These are phyloP conservation scores for Oreochromis spilurus DNA, from an alignment of 2,113 vertebrate species.

Conservation along the genomic window DNA sequence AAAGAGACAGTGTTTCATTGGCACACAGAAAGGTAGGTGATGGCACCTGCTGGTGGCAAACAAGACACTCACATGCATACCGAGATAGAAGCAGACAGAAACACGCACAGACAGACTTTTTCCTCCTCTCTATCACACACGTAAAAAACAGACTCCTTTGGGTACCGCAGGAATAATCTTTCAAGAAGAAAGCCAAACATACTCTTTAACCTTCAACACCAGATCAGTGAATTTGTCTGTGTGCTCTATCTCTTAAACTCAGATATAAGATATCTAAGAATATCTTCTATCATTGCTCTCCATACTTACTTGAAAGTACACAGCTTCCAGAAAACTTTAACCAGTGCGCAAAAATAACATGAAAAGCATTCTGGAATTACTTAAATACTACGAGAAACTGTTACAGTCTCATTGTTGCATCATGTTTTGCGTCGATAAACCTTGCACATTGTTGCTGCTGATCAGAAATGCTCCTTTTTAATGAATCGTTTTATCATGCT, in stretches of 20 bases:
- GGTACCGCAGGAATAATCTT: constrained; percentile 13
- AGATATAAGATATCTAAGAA: background rate
- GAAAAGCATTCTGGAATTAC: background rate
- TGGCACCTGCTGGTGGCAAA: background rate
- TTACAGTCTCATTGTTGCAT: background rate
- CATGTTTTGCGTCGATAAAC: background rate
- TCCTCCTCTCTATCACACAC: background rate
- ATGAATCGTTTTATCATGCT: background rate
- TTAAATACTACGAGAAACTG: background rate
- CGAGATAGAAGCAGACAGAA: background rate
- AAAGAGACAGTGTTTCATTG: constrained; percentile 12
- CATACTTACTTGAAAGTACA: background rate
- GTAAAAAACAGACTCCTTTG: background rate
- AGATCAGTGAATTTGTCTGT: background rate
- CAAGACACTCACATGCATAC: background rate
- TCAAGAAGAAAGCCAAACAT: background rate
- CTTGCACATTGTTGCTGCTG: background rate
- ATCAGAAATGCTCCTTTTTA: background rate
- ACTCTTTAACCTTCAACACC: constrained; percentile 17
- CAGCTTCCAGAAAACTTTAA: background rate
- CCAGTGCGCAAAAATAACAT: background rate
- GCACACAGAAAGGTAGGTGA: background rate
- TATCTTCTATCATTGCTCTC: background rate
- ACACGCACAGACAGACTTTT: background rate
- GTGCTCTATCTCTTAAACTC: background rate